These are phyloP conservation scores for Diplodus puntazzo DNA, from an alignment of 2,797 vertebrate species.

Conservation along the genomic window DNA sequence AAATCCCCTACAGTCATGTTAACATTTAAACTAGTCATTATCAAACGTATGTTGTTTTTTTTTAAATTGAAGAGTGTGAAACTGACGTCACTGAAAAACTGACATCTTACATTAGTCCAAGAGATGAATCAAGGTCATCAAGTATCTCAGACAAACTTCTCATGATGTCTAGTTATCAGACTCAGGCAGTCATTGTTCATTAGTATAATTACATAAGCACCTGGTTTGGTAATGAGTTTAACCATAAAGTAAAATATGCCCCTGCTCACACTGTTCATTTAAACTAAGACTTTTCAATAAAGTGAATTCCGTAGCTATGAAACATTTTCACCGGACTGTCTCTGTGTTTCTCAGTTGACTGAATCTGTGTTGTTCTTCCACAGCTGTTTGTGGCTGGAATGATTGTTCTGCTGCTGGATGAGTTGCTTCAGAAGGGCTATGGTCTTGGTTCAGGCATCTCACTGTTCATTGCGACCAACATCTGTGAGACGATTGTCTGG, in stretches of 20 bases:
- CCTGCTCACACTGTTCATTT: neutral
- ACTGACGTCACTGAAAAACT: neutral
- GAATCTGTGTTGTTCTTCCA: constrained; percentile 28
- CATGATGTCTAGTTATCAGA: neutral
- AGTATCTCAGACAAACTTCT: neutral
- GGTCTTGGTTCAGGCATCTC: constrained; percentile 98
- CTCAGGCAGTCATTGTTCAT: neutral
- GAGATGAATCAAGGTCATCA: neutral
- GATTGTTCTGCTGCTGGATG: constrained; percentile 96
- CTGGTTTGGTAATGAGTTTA: neutral
- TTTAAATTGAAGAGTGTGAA: rapidly evolving
- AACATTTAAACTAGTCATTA: neutral
- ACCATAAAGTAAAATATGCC: neutral
- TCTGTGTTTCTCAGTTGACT: constrained; percentile 11
- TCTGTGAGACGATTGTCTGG: constrained; percentile 99
- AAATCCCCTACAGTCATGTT: neutral
- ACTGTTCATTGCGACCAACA: constrained; percentile 99
- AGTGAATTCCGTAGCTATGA: neutral
- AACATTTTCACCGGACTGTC: neutral
- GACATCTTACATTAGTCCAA: neutral
- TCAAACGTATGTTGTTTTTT: too few species aligned
- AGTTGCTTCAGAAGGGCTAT: constrained; percentile 97
- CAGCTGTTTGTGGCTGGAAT: constrained; percentile 97
- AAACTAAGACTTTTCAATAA: neutral
- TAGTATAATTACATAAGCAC: neutral